These are phyloP conservation scores for Megalops atlanticus DNA, from an alignment of 2,113 vertebrate species.

Conservation along the genomic window DNA sequence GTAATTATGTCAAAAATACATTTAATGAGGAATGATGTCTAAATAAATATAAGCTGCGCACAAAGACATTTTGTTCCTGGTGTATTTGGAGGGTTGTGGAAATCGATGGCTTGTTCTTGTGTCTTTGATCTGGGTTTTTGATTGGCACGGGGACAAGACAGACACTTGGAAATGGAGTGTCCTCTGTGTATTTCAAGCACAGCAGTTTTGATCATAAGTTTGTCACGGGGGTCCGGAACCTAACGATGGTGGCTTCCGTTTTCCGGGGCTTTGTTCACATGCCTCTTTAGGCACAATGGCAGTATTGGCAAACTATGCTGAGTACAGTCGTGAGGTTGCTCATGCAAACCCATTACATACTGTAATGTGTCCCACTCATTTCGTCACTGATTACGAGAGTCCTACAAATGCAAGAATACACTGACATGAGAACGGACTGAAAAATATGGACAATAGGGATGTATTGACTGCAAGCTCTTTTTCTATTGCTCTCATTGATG, in stretches of 20 bases:
- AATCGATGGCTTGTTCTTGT: constrained; percentile 31
- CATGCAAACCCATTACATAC: too few species aligned
- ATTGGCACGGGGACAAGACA: constrained; percentile 24
- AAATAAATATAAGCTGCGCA: constrained; percentile 56
- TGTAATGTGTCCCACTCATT: too few species aligned
- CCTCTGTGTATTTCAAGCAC: constrained; percentile 12
- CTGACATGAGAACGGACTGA: too few species aligned
- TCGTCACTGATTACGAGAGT: too few species aligned
- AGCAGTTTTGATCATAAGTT: background rate
- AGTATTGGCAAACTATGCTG: too few species aligned
- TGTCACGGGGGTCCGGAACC: background rate
- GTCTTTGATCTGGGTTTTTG: constrained; percentile 20
- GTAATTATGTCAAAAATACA: constrained; percentile 72
- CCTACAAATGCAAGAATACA: too few species aligned
- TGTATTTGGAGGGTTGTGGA: constrained; percentile 14
- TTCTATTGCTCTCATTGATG: too few species aligned
- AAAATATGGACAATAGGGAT: too few species aligned
- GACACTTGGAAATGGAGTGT: background rate
- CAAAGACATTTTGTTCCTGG: constrained; percentile 43
- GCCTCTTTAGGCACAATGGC: too few species aligned
- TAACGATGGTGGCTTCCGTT: background rate
- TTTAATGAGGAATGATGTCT: constrained; percentile 66
- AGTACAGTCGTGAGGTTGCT: too few species aligned
- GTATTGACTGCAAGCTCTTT: too few species aligned
- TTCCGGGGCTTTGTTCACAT: too few species aligned